Conservation (phyloP, 2,113 vertebrate genomes). For the Calidris pugnax region DNA sequence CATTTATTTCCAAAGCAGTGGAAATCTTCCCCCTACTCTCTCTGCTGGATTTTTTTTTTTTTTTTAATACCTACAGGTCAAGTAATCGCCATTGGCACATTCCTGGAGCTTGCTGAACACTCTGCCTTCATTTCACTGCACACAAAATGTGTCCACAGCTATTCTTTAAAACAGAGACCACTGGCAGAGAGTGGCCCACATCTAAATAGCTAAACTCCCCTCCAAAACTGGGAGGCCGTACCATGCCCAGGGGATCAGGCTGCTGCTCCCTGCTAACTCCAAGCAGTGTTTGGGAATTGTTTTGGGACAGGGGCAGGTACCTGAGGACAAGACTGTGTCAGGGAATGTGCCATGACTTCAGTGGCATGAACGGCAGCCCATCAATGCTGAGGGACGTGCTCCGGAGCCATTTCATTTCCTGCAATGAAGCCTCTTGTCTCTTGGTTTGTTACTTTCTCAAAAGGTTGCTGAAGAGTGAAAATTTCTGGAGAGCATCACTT, state of each 20-base stretch:
- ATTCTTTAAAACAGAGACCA: neutral
- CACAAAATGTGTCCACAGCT: neutral
- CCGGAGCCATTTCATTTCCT: neutral
- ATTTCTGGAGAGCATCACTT: neutral
- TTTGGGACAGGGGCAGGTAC: neutral
- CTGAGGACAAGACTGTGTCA: neutral
- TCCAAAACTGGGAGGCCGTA: neutral
- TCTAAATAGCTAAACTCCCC: neutral
- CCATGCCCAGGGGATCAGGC: neutral
- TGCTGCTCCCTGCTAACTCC: neutral
- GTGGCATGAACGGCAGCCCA: fast-evolving
- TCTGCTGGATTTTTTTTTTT: neutral
- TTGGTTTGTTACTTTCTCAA: neutral
- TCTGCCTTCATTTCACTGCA: neutral
- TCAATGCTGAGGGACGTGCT: neutral
- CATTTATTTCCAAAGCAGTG: neutral
- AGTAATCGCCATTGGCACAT: neutral
- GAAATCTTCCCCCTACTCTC: neutral
- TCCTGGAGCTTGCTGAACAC: neutral
- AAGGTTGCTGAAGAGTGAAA: neutral
- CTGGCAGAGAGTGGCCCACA: neutral
- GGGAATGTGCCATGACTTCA: neutral
- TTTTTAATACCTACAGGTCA: neutral
- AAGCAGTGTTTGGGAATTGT: neutral
- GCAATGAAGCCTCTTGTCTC: neutral